A percentile compares a stretch with the other conserved stretches of the same genome.
Evolutionary conservation across 2,113 vertebrate species (phyloP).

Genomic region (Noturus placidus): DNA sequence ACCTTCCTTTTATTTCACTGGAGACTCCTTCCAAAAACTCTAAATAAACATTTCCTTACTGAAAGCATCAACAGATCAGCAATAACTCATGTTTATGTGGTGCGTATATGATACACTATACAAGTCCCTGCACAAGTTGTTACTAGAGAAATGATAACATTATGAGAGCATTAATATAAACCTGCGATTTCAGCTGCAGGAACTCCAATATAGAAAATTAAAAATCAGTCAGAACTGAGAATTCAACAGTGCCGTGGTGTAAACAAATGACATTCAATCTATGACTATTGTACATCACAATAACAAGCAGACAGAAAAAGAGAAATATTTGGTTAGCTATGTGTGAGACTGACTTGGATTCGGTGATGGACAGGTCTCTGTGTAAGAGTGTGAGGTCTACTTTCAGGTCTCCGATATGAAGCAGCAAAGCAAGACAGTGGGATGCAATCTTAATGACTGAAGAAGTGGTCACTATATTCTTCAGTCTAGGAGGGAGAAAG

Average conservation of each 20-base stretch:
- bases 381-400: conserved; percentile 72
- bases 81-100: too few relatives aligned
- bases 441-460: conserved; percentile 69
- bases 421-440: conserved; percentile 69
- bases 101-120: neutral
- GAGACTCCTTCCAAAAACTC: too few relatives aligned
- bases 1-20: too few relatives aligned
- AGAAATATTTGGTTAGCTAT: neutral
- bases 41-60: too few relatives aligned
- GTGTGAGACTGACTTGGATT: conserved; percentile 61
- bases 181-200: neutral
- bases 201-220: too few relatives aligned
- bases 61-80: too few relatives aligned
- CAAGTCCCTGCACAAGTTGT: neutral
- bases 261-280: neutral
- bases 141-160: neutral
- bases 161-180: neutral
- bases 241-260: neutral
- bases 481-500: conserved; percentile 56
- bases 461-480: conserved; percentile 62
- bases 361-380: conserved; percentile 66
- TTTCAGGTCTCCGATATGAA: conserved; percentile 69
- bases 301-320: neutral
- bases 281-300: neutral
- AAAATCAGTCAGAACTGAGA: too few relatives aligned